These are phyloP conservation scores for Globodera rostochiensis DNA, from an alignment of 1,140 invertebrate species.

Conservation along the genomic window DNA sequence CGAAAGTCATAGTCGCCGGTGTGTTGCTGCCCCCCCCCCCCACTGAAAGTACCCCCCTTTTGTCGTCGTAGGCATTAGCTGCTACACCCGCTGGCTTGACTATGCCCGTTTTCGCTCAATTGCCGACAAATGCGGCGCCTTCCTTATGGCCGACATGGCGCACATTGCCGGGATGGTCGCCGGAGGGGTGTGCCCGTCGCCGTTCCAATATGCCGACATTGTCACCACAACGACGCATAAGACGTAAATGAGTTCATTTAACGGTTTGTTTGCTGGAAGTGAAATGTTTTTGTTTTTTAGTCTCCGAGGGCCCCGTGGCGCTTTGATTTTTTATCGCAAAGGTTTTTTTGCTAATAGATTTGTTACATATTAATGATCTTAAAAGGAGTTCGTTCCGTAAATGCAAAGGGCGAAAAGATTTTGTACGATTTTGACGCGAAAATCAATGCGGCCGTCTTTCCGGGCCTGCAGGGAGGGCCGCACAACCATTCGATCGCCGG, in stretches of 20 bases:
- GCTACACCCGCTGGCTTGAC: constrained; percentile 80
- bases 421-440: constrained; percentile 83
- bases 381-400: constrained; percentile 61
- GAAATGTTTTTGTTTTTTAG: neutral
- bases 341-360: constrained; percentile 25
- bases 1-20: constrained; percentile 88
- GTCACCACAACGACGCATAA: constrained; percentile 69
- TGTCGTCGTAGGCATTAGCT: constrained; percentile 76
- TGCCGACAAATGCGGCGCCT: constrained; percentile 81
- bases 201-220: constrained; percentile 89
- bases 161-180: constrained; percentile 89
- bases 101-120: constrained; percentile 83
- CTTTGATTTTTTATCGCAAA: constrained; percentile 66
- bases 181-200: constrained; percentile 81
- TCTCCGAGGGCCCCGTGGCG: constrained; percentile 78
- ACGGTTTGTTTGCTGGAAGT: neutral
- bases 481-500: constrained; percentile 85
- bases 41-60: neutral
- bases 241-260: constrained; percentile 21
- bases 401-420: constrained; percentile 75
- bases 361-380: neutral
- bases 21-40: neutral
- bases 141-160: constrained; percentile 92
- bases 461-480: constrained; percentile 87
- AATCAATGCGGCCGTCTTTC: constrained; percentile 92